Conservation (phyloP, 2,797 vertebrate species). For the Pseudochromis fuscus region DNA sequence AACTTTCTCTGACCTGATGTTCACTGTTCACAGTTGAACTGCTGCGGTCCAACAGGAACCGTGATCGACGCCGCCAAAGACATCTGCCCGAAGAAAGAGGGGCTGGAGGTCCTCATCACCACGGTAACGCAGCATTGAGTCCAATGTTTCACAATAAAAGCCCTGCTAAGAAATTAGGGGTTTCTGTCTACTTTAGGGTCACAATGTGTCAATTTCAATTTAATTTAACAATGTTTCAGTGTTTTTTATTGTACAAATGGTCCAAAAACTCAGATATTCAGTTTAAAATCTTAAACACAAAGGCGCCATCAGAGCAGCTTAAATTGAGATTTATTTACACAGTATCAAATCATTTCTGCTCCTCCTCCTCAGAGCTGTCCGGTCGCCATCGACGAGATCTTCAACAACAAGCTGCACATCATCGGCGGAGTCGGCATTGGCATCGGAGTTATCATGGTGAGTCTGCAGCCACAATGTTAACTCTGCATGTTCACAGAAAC, state of each 20-base stretch:
- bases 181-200: too few relatives aligned
- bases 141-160: too few relatives aligned
- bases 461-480: conserved; percentile 7
- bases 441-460: conserved; percentile 93
- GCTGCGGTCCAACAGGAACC: conserved; percentile 86
- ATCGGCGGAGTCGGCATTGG: conserved; percentile 94
- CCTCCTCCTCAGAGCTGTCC: conserved; percentile 85
- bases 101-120: conserved; percentile 65
- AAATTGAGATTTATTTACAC: background rate
- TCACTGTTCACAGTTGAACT: conserved; percentile 84
- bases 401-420: conserved; percentile 90
- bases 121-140: conserved; percentile 70
- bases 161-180: too few relatives aligned
- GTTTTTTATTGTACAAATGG: too few relatives aligned
- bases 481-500: too few relatives aligned
- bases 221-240: too few relatives aligned
- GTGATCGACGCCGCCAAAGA: conserved; percentile 76
- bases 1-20: too few relatives aligned
- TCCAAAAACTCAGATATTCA: too few relatives aligned
- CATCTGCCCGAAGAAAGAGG: conserved; percentile 86
- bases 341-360: too few relatives aligned
- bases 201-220: too few relatives aligned
- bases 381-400: conserved; percentile 86
- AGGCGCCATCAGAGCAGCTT: background rate
- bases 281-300: too few relatives aligned